Evolutionary conservation across 2,888 invertebrate genomes (phyloP), one percentile per base, ranked within the genome.

Genomic region (Isoperla grammatica): DNA sequence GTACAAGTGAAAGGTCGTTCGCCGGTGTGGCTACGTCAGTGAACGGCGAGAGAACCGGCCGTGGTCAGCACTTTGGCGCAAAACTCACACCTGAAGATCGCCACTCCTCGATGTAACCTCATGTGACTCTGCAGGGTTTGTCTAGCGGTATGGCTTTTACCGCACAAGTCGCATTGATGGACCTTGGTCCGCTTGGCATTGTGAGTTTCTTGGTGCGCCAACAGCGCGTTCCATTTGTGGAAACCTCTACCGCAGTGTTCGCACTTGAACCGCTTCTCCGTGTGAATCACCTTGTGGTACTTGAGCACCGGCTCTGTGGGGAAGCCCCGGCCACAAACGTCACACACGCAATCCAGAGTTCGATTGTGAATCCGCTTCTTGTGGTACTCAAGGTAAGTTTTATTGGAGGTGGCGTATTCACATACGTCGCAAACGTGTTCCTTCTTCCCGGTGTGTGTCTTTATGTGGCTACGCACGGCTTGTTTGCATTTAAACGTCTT

Each of bases 151-250:
- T 83, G 79, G 66, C 79, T 81, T 66, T 80, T 80, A 0, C 81
- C 81, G 64, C 84, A 84, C 0, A 80, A 74, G 0, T 80, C 75
- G 63, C 84, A 84, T 1, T 82, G 74, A 60, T 79, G 22, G 12
- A 49, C 12, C 29, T 29, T 29, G 29, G 4, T 29, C 0, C 70
- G 71, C 1, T 64, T 66, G 42, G 68, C 69, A 0, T 69, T 68
- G 56, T 74, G 74, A 0, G 74, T 73, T 42, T 70, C 68, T 74
- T 73, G 73, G 63, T 74, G 74, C 12, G 74, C 73, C 17, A 73
- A 60, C 15, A 74, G 59, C 2, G 74, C 74, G 60, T 74, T 74
- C 35, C 70, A 72, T 1, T 74, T 63, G 0, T 73, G 73, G 59
- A 74, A 74, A 2, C 74, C 67, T 50, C 74, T 74, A 65, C 73